Base-by-base conservation (phyloP, 2,888 invertebrate species). In the Cryptocephalus moraei region DNA sequence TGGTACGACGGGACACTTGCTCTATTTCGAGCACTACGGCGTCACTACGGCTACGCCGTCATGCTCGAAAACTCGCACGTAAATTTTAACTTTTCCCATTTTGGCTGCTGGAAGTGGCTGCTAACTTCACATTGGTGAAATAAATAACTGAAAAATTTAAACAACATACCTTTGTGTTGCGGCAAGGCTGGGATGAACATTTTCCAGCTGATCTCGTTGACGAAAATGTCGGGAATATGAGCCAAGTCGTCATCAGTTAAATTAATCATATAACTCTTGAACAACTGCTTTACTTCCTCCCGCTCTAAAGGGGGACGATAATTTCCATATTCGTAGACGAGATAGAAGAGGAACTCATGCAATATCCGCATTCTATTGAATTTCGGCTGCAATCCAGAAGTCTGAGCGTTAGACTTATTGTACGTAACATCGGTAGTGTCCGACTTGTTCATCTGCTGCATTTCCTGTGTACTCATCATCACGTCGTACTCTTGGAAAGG, bases 111-210 rank as follows among this genome's bases (percentile, higher is more conserved):
- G n/a, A n/a, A n/a, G n/a, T n/a, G n/a, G n/a, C n/a, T n/a, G n/a
- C n/a, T n/a, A n/a, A n/a, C n/a, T n/a, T n/a, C n/a, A n/a, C n/a
- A n/a, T n/a, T n/a, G n/a, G n/a, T n/a, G n/a, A n/a, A n/a, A n/a
- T n/a, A n/a, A n/a, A n/a, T n/a, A n/a, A n/a, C 22, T 22, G 3
- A 22, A 22, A 22, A 22, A 22, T 22, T 4, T 22, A 22, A 22
- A 22, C 2, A 22, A 22, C 22, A 22, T 4, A 22, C 22, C 77
- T 8, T 48, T 48, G 64, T 83, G 79, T 40, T 64, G 59, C 0
- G 80, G 80, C 40, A 87, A 61, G 0, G 86, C 84, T 0, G 82
- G 78, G 10, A 89, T 70, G 62, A 86, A 87, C 69, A 82, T 83
- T 63, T 79, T 82, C 84, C 86, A 87, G 55, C 71, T 74, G 6